These are phyloP conservation scores for Empidonax traillii DNA, from an alignment of 2,113 vertebrate species.

Conservation along the genomic window DNA sequence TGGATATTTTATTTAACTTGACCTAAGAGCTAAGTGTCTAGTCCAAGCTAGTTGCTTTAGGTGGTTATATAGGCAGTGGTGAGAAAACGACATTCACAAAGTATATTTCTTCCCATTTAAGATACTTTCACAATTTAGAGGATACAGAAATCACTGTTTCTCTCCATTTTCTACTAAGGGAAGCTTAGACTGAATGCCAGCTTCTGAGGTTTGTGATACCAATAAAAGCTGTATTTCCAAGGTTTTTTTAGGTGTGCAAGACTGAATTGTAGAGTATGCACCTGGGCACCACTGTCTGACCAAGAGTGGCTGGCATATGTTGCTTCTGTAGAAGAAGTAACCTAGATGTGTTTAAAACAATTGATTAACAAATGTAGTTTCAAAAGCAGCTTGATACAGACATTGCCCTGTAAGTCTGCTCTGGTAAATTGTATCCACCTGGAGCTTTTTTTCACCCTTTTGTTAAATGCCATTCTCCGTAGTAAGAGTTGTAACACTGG, in stretches of 20 bases:
- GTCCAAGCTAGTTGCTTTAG: background rate
- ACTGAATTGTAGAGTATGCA: background rate
- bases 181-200: background rate
- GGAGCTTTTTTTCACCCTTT: background rate
- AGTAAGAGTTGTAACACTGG: background rate
- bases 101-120: background rate
- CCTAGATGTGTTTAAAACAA: background rate
- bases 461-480: background rate
- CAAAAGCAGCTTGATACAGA: background rate
- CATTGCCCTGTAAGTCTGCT: accelerated
- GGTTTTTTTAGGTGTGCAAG: background rate
- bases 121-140: background rate
- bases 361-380: background rate
- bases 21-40: background rate
- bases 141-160: background rate
- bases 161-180: background rate
- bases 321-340: background rate
- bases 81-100: background rate
- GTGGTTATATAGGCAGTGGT: background rate
- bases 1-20: background rate
- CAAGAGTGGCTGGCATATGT: background rate
- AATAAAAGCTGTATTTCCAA: background rate
- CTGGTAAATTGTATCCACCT: background rate
- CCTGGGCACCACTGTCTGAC: background rate
- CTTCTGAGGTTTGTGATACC: background rate